A percentile compares a stretch with the other conserved stretches of the same genome.
These are phyloP conservation scores for Tenebrosternarchus preto DNA, from an alignment of 2,113 vertebrate species.

Conservation along the genomic window DNA sequence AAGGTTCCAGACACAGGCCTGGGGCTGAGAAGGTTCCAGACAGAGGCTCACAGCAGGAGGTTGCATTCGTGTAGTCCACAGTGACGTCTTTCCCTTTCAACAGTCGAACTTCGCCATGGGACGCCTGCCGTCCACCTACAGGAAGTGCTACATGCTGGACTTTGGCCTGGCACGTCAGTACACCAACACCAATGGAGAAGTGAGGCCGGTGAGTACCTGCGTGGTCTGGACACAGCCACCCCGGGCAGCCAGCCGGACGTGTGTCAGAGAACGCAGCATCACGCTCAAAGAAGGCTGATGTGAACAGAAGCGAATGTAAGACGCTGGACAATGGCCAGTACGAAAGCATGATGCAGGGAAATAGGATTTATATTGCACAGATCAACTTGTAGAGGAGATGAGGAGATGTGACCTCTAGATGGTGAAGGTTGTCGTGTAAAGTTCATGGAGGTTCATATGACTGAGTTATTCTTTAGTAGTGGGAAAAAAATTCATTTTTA, in stretches of 20 bases:
- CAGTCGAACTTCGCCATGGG: slow-evolving; percentile 99
- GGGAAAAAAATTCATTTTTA: background rate
- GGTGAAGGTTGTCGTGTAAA: background rate
- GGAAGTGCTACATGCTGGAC: slow-evolving; percentile 98
- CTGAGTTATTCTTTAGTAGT: slow-evolving; percentile 1
- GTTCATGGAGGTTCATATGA: background rate
- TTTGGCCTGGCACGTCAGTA: slow-evolving; percentile 96
- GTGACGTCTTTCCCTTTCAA: slow-evolving; percentile 20
- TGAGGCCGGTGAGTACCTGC: slow-evolving; percentile 86
- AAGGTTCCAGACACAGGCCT: no score
- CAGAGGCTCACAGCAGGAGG: no score
- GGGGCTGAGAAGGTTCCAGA: no score
- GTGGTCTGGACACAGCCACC: no score
- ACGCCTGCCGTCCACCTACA: slow-evolving; percentile 92
- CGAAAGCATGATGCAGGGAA: background rate
- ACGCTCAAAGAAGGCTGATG: background rate
- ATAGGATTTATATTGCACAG: background rate
- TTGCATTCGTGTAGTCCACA: background rate
- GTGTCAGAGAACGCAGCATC: no score
- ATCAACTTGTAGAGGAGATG: background rate
- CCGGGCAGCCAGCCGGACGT: background rate
- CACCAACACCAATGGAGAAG: slow-evolving; percentile 96
- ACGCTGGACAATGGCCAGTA: no score
- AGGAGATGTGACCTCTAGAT: background rate
- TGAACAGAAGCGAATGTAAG: no score